Evolutionary conservation across 2,888 invertebrate species (phyloP), one percentile per base, ranked within the genome.

Genomic region (Caenorhabditis drosophilae): DNA sequence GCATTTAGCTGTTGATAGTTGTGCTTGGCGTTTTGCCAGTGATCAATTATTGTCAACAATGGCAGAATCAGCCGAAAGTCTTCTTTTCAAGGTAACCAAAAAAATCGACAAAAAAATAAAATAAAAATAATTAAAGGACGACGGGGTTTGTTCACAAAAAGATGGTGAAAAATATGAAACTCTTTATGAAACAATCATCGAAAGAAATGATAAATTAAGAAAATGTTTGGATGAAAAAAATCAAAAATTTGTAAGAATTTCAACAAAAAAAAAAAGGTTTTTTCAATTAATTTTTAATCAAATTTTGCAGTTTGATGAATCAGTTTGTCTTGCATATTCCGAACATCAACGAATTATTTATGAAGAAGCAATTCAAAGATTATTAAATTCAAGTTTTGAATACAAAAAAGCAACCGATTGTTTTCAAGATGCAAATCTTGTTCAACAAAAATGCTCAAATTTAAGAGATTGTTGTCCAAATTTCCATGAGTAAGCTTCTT

Each of bases 1-100:
- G 76, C 73, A 76, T 46, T 44, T 76, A 34, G 76, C 76, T 3
- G 72, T 76, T n/a, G 76, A 76, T 55, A 68, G 69, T 35, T 73
- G 63, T 61, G 75, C 68, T 51, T 73, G 73, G 73, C 46, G 70
- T 27, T 75, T 73, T 45, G 75, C 75, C 6, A 61, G 71, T 18
- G 64, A 62, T 41, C 55, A 71, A 18, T 42, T 75, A 4, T 46
- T 75, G 15, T 53, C 70, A 7, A 67, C 75, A 2, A 61, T 75
- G 48, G 71, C 75, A 6, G 75, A 75, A 46, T 68, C 68, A 18
- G 68, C 75, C 1, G 75, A 75, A 42, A 73, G 71, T 57, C 67
- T 75, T 31, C 55, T 75, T n/a, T 75, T 63, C 48, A 67, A 67
- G 58, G 64, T 60, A n/a, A 18, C 38, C 31, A 36, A 31, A 31